phyloP scores from a whole-genome alignment of 2,888 invertebrate genomes.

The Ormyrus labotus region DNA sequence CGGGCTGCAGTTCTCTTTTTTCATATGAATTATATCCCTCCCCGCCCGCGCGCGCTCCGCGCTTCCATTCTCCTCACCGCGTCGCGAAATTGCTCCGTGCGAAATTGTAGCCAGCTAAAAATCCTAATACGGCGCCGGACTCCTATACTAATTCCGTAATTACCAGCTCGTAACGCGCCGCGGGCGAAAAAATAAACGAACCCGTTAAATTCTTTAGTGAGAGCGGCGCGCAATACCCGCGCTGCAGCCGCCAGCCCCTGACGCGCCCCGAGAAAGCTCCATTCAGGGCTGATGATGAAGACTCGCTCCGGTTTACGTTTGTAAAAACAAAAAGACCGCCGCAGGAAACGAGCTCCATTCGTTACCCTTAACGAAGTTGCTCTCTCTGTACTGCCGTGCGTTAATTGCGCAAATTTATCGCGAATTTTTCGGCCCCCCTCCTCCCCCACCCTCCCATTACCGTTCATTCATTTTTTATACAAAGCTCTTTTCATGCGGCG shows the following conservation, averaged over 20 bases:
- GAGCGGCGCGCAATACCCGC: neutral
- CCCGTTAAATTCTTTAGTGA: conserved; percentile 10
- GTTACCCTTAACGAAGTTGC: conserved; percentile 62
- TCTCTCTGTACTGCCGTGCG: conserved; percentile 35
- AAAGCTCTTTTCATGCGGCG: neutral
- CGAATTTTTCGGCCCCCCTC: conserved; percentile 59
- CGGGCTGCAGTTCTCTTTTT: neutral
- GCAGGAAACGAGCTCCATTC: conserved; percentile 19
- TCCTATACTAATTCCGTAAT: conserved; percentile 28
- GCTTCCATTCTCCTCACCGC: neutral
- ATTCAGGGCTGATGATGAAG: conserved; percentile 23
- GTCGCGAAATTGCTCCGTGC: neutral
- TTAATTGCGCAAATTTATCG: conserved; percentile 63
- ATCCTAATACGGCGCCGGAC: neutral
- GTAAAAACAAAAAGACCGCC: neutral
- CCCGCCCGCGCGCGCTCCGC: no score
- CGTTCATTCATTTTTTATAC: conserved; percentile 16
- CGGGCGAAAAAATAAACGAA: neutral
- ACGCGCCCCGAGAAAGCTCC: neutral
- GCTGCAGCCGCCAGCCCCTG: neutral
- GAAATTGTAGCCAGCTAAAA: conserved; percentile 1
- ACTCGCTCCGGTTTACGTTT: neutral
- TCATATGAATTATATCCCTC: neutral
- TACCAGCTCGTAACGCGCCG: neutral
- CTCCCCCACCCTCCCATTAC: neutral